A percentile compares a stretch with the other conserved stretches of the same genome.
Conservation (phyloP, 2,888 invertebrate species). For the Pseudococcus longispinus region DNA sequence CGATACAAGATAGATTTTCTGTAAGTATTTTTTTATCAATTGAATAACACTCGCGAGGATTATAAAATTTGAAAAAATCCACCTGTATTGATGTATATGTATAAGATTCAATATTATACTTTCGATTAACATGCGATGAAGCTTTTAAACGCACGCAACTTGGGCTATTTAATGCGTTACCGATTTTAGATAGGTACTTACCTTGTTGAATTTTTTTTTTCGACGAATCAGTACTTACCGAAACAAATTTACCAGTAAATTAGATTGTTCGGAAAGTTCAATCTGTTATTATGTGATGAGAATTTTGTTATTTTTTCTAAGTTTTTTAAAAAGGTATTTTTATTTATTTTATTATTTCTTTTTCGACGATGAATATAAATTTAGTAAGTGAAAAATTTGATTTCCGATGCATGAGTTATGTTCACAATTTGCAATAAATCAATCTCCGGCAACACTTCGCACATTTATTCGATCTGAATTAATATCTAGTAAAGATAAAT, state of each 20-base stretch:
- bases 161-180: not conserved
- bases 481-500: no score
- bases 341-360: not conserved
- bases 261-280: not conserved
- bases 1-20: not conserved
- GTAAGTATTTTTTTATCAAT: not conserved
- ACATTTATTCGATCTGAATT: no score
- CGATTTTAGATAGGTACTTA: not conserved
- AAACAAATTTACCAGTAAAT: not conserved
- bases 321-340: not conserved
- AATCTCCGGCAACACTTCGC: not conserved
- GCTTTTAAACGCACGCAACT: constrained; percentile 1
- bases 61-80: not conserved
- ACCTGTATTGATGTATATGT: not conserved
- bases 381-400: not conserved
- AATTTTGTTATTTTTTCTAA: not conserved
- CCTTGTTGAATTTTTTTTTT: not conserved
- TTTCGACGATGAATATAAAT: not conserved
- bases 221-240: not conserved
- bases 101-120: not conserved
- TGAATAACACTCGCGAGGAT: not conserved
- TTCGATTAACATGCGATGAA: constrained; percentile 6
- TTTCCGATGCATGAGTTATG: no score
- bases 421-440: no score
- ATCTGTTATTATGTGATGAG: not conserved